Evolutionary conservation across 2,113 vertebrate genomes (phyloP).

Genomic region (Bothrops jararaca): DNA sequence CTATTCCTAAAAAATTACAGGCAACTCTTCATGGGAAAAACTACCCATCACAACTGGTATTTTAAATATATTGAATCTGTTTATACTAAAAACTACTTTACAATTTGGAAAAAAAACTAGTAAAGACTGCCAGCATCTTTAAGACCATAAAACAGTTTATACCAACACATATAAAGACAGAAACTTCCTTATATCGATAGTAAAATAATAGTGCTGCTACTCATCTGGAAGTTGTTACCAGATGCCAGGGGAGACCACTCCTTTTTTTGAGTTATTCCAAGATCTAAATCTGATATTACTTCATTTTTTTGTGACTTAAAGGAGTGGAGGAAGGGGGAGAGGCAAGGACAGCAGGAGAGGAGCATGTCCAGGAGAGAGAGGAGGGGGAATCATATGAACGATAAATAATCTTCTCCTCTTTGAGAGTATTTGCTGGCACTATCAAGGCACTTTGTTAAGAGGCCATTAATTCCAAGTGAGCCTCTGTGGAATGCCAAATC

Average conservation of each 20-base stretch:
- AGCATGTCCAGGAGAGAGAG: not conserved
- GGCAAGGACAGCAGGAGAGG: conserved; percentile 22
- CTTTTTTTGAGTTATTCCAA: not conserved
- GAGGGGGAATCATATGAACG: conserved; percentile 4
- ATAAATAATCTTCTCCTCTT: conserved; percentile 45
- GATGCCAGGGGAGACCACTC: not conserved
- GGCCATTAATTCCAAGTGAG: conserved; percentile 20
- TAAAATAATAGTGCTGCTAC: not conserved
- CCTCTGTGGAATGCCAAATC: conserved; percentile 29
- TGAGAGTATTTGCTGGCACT: not conserved
- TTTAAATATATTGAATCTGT: not conserved
- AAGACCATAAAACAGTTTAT: not conserved
- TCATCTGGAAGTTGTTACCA: not conserved
- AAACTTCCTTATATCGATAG: not conserved
- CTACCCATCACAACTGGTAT: not conserved
- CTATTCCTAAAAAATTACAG: not conserved
- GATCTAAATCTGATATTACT: not conserved
- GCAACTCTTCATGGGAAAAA: not conserved
- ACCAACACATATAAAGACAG: not conserved
- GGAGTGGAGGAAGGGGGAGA: not conserved
- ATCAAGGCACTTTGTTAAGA: not conserved
- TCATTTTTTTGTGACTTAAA: not conserved
- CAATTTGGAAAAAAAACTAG: not conserved
- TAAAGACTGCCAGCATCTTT: not conserved
- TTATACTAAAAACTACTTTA: not conserved